These are phyloP conservation scores for Oscheius sp. DNA, from an alignment of 2,888 invertebrate genomes.

Conservation along the genomic window DNA sequence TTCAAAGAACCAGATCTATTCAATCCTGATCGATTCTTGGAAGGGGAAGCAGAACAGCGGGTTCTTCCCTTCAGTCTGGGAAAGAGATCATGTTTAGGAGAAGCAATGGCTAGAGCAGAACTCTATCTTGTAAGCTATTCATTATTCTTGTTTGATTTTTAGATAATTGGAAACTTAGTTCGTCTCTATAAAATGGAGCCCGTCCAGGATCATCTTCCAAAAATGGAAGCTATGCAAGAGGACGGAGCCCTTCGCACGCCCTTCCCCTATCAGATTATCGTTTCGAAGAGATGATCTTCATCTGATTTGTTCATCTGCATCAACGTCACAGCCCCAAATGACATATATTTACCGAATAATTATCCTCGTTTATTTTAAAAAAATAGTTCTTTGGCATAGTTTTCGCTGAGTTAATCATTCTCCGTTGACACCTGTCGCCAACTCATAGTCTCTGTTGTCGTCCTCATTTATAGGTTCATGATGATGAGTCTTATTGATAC, in stretches of 20 bases:
- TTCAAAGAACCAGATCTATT: slow-evolving; percentile 34
- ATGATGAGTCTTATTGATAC: too few species aligned
- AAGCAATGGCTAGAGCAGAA: slow-evolving; percentile 15
- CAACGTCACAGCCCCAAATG: too few species aligned
- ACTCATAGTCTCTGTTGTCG: too few species aligned
- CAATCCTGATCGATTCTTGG: slow-evolving; percentile 13
- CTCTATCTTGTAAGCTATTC: slow-evolving; percentile 12
- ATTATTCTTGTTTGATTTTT: not conserved
- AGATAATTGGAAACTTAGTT: slow-evolving; percentile 21
- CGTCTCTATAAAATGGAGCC: not conserved
- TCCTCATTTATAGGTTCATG: too few species aligned
- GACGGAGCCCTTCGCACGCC: not conserved
- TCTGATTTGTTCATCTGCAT: too few species aligned
- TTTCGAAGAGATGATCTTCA: too few species aligned
- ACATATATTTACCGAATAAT: too few species aligned
- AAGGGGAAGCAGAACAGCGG: slow-evolving; percentile 6
- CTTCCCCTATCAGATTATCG: slow-evolving; percentile 6
- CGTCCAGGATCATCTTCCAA: not conserved
- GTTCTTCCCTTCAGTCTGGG: slow-evolving; percentile 12
- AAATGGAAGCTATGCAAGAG: slow-evolving; percentile 16
- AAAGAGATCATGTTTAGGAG: slow-evolving; percentile 20
- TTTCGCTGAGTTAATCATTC: too few species aligned
- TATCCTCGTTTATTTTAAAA: too few species aligned
- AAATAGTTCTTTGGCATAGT: too few species aligned
- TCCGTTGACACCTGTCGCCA: too few species aligned